Evolutionary conservation across 2,888 invertebrate species (phyloP).

Genomic region (Ditula angustiorana): DNA sequence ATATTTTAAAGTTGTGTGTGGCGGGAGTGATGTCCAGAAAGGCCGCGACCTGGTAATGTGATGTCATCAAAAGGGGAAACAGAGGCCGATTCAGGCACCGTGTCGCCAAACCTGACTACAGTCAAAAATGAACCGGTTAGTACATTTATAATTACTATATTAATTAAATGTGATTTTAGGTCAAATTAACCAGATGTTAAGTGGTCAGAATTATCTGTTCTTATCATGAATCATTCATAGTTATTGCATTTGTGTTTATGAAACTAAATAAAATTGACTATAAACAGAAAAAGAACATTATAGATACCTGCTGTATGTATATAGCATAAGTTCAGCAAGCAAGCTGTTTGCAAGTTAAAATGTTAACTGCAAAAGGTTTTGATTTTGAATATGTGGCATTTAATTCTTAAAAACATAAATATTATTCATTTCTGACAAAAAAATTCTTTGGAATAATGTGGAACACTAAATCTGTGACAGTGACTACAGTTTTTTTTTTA

Average conservation of each 20-base stretch:
- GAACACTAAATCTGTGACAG: background rate
- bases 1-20: slow-evolving; percentile 66
- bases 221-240: background rate
- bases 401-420: background rate
- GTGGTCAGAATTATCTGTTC: background rate
- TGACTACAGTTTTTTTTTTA: slow-evolving; percentile 8
- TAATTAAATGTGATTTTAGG: background rate
- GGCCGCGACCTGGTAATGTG: slow-evolving; percentile 80
- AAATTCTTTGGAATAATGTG: background rate
- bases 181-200: slow-evolving; percentile 1
- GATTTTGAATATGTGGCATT: slow-evolving; percentile 8
- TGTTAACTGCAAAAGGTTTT: too few relatives aligned
- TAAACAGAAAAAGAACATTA: background rate
- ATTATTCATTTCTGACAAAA: background rate
- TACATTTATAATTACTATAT: slow-evolving; percentile 42
- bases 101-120: slow-evolving; percentile 76
- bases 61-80: slow-evolving; percentile 86
- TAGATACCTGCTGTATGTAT: background rate
- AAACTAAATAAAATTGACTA: background rate
- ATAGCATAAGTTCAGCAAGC: background rate
- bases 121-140: slow-evolving; percentile 82
- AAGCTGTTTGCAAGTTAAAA: background rate
- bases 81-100: slow-evolving; percentile 84
- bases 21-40: slow-evolving; percentile 82
- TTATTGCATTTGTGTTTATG: background rate